Percentiles rank a stretch among this genome's conserved stretches.
These are phyloP conservation scores for Anguilla megastoma DNA, from an alignment of 2,797 vertebrate species.

Conservation along the genomic window DNA sequence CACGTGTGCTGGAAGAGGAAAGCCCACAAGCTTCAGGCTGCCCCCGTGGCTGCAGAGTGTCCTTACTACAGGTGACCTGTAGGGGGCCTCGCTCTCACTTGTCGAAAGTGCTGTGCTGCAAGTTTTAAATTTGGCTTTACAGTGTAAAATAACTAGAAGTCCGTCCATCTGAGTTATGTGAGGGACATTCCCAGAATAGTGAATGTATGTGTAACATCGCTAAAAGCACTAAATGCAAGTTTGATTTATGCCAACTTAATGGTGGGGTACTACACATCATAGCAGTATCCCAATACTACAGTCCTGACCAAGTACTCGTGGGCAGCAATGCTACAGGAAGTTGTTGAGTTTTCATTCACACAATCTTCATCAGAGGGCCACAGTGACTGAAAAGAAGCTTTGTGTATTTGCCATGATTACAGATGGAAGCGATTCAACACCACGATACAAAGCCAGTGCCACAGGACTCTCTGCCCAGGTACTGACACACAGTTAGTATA, in stretches of 20 bases:
- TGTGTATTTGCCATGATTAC: constrained; percentile 10
- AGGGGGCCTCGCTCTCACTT: background rate
- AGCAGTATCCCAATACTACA: background rate
- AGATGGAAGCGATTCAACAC: constrained; percentile 42
- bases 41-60: constrained; percentile 36
- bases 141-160: background rate
- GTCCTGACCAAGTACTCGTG: background rate
- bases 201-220: background rate
- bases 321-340: background rate
- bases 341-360: background rate
- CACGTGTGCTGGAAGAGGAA: constrained; percentile 44
- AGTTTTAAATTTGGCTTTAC: background rate
- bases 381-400: background rate
- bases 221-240: background rate
- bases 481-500: background rate
- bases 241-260: background rate
- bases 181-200: background rate
- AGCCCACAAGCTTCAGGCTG: background rate
- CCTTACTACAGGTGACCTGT: constrained; percentile 38
- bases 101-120: background rate
- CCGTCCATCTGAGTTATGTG: background rate
- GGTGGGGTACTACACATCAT: background rate
- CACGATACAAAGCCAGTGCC: constrained; percentile 34
- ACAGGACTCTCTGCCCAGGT: constrained; percentile 45
- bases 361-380: background rate